Conservation (phyloP, 1,140 invertebrate species). For the Euwallacea similis region DNA sequence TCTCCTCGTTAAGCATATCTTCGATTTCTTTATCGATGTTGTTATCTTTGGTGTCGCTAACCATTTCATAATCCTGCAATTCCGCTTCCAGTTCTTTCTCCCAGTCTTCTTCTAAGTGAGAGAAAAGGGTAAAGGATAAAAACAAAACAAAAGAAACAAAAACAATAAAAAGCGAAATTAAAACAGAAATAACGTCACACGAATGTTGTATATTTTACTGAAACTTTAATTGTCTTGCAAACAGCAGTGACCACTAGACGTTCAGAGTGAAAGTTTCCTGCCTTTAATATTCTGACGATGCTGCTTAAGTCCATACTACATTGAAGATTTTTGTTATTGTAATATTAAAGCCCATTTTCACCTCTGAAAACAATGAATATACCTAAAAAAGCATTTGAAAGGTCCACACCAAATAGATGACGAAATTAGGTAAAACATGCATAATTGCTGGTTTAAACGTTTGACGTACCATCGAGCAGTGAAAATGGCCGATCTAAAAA, state of each 20-base stretch:
- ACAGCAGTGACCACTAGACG: constrained; percentile 44
- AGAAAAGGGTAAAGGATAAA: constrained; percentile 45
- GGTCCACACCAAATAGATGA: constrained; percentile 40
- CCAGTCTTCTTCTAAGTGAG: constrained; percentile 79
- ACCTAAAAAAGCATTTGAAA: constrained; percentile 19
- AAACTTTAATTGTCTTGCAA: constrained; percentile 4
- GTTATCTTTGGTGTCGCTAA: constrained; percentile 55
- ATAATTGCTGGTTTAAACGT: not conserved
- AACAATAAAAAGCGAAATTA: constrained; percentile 31
- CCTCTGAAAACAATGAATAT: constrained; percentile 2
- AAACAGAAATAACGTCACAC: constrained; percentile 1
- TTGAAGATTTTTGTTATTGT: constrained; percentile 16
- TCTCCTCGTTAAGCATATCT: constrained; percentile 50
- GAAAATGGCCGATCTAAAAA: too few relatives aligned
- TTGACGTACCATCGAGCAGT: too few relatives aligned
- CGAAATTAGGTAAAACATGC: constrained; percentile 18
- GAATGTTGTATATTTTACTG: constrained; percentile 3
- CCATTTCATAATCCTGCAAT: constrained; percentile 89
- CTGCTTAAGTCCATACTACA: not conserved
- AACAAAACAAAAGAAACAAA: constrained; percentile 45
- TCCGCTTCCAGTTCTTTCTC: constrained; percentile 90
- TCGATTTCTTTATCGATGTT: constrained; percentile 52
- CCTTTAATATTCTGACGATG: constrained; percentile 40
- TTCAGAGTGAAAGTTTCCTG: constrained; percentile 52
- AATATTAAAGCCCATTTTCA: not conserved